Evolutionary conservation across 2,888 invertebrate genomes (phyloP), one percentile per base, ranked within the genome.

Genomic region (Ceriagrion tenellum): DNA sequence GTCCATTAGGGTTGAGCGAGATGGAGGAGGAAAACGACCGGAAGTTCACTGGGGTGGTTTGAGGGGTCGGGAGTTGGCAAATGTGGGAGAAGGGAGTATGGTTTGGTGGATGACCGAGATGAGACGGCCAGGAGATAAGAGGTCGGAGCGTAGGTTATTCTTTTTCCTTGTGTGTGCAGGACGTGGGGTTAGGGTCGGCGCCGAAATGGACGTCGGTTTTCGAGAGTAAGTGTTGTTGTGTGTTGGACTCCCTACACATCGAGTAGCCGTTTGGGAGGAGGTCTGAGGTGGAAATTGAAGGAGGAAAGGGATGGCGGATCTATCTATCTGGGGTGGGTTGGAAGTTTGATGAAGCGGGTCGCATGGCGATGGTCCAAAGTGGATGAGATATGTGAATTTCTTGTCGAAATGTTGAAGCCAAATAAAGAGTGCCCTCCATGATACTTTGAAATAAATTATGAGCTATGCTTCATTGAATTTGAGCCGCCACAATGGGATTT

Each of bases 171-270:
- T 20, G 18, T 35, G 30, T 12, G 35, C 30, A 18, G 30, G 30
- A 30, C 6, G 69, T 18, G 81, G 30, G 81, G 26, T 12, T 8
- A 16, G 26, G 81, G 30, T 18, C 13, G 81, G 30, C 30, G 30
- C 81, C 81, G 26, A 81, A 81, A 35, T 81, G 81, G 81, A 81
- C 81, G 81, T 81, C 16, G 81, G 81, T 35, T 69, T 59, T 35
- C 81, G 81, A 69, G 81, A 35, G 81, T 81, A 12, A 56, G 47
- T 20, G 59, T 59, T 81, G 81, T 81, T 81, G 30, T 81, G 30
- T 35, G 81, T 35, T 81, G 81, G 35, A 81, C n/a, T 81, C 81
- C 81, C 81, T 81, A 35, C 81, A 81, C 81, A 81, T 81, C 81
- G 81, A 81, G 81, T 81, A 35, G 81, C 35, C 35, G 35, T 35